Evolutionary conservation across 2,797 vertebrate species (phyloP).

Genomic region (Parauchenoglanis punctatus): DNA sequence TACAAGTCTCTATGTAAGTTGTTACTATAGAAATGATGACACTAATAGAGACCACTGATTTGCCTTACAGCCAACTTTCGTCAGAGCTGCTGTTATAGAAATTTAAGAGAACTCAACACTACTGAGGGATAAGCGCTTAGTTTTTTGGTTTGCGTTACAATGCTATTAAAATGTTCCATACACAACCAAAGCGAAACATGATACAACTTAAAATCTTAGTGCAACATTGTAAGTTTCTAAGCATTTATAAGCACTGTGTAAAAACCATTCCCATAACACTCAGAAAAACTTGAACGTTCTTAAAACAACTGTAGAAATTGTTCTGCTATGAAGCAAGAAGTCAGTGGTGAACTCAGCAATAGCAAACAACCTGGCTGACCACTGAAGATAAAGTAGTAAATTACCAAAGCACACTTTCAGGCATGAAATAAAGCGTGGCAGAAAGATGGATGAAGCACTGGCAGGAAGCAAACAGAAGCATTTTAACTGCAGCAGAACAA

Average conservation of each 20-base stretch:
- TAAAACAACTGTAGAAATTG: background rate
- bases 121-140: background rate
- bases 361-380: background rate
- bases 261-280: background rate
- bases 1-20: background rate
- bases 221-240: background rate
- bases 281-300: background rate
- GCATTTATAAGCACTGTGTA: background rate
- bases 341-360: background rate
- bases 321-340: background rate
- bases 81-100: background rate
- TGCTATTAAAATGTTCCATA: background rate
- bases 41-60: background rate
- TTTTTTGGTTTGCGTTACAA: background rate
- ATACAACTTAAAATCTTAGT: background rate
- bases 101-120: background rate
- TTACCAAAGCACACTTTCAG: constrained; percentile 17
- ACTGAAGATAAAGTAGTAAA: constrained; percentile 22
- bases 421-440: constrained; percentile 32
- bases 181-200: background rate
- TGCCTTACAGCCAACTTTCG: background rate
- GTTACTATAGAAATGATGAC: background rate
- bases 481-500: constrained; percentile 22
- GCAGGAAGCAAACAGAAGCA: constrained; percentile 22
- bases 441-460: constrained; percentile 30